These are phyloP conservation scores for Hozukius guyotensis DNA, from an alignment of 2,797 vertebrate genomes.

Conservation along the genomic window DNA sequence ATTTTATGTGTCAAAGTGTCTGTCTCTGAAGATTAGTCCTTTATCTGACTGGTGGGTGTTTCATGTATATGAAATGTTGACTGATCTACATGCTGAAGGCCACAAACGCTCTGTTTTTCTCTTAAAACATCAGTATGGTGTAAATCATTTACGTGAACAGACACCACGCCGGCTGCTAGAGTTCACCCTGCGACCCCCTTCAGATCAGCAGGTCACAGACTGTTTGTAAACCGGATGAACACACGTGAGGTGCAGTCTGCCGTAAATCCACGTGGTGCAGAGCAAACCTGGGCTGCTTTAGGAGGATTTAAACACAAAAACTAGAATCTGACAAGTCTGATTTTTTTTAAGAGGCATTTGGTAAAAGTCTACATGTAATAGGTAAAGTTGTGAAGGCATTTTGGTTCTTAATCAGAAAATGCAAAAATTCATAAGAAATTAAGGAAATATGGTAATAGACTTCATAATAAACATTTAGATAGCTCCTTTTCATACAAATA, in stretches of 20 bases:
- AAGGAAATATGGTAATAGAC: not conserved
- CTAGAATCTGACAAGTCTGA: not conserved
- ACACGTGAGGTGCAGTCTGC: not conserved
- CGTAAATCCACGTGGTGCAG: not conserved
- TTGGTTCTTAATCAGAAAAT: not conserved
- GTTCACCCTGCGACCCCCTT: conserved; percentile 13
- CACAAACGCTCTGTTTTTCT: conserved; percentile 15
- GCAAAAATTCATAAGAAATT: not conserved
- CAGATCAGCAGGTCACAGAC: conserved; percentile 17
- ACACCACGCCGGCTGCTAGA: not conserved
- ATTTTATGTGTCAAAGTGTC: not conserved
- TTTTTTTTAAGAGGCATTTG: no score
- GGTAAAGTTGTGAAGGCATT: accelerated
- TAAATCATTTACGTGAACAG: conserved; percentile 58
- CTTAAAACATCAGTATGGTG: not conserved
- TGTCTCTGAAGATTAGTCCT: not conserved
- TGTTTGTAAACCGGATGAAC: not conserved
- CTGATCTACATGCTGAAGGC: conserved; percentile 13
- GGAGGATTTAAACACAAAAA: not conserved
- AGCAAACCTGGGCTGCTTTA: not conserved
- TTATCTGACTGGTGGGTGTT: not conserved
- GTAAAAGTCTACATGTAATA: not conserved
- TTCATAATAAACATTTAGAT: not conserved
- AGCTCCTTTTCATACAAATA: not conserved
- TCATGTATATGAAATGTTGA: not conserved